Percentiles rank a stretch among this genome's conserved stretches.
phyloP scores from a whole-genome alignment of 2,797 vertebrate species.

The Trachops cirrhosus region DNA sequence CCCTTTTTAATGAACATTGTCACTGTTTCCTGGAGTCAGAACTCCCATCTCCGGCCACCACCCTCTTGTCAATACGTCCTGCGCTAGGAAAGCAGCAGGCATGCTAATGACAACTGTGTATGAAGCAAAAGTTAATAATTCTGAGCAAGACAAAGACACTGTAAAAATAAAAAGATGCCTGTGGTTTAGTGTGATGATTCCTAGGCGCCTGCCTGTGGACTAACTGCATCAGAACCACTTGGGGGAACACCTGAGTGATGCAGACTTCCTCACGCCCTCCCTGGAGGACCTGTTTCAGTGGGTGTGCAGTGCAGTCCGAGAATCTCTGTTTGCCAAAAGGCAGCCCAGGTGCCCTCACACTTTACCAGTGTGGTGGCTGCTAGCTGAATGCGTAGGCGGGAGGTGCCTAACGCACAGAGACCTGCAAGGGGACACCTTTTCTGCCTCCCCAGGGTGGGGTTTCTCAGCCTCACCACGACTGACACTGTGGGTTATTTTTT shows the following conservation, averaged over 20 bases:
- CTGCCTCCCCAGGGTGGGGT: too few relatives aligned
- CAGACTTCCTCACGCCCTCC: background rate
- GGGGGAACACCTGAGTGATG: background rate
- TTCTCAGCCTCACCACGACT: fast-evolving
- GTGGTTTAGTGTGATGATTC: background rate
- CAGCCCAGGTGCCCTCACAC: background rate
- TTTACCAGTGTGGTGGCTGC: background rate
- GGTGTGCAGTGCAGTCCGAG: background rate
- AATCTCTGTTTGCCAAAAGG: background rate
- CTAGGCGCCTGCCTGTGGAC: background rate
- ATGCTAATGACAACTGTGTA: background rate
- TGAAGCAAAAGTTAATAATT: background rate
- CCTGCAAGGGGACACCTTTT: background rate
- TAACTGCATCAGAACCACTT: background rate
- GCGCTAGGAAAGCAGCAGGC: background rate
- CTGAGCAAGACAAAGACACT: background rate
- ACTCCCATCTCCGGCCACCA: background rate
- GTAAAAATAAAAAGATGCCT: background rate
- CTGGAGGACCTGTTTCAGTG: background rate
- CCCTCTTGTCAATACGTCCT: too few relatives aligned
- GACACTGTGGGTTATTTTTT: background rate
- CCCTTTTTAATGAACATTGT: background rate
- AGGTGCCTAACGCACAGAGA: background rate
- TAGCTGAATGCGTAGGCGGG: fast-evolving
- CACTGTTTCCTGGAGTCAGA: background rate